Base-by-base conservation (phyloP, 2,797 vertebrate genomes). In the Pteronotus mesoamericanus region DNA sequence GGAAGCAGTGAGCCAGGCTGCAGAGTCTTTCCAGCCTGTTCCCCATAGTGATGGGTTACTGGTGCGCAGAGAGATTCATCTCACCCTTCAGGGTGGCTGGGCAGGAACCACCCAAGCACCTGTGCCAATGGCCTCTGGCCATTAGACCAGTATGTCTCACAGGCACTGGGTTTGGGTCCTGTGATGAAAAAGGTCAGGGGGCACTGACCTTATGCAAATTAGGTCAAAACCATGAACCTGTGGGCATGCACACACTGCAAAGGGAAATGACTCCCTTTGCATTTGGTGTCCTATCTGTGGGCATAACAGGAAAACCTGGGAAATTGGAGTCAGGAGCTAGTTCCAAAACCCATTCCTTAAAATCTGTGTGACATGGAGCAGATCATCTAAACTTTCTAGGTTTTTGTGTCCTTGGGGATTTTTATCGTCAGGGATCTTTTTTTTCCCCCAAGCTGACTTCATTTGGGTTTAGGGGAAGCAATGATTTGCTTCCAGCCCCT, bases 211-310 rank as follows among this genome's bases (percentile, higher is more conserved):
- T 6, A 42, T 39, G 26, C 34, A 78, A 71, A 39, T 57, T 26
- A 26, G 46, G 12, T 29, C 34, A 82, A 74, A 79, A 34, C 57
- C 44, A 53, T 1, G 24, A 64, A 61, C 9, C 11, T 7, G 12
- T 44, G 55, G 21, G 15, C 0, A 2, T 0, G 29, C 5, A 16
- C 4, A 37, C 44, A 59, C 14, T 21, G 5, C 5, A 10, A 2
- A 39, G 90, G 44, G 44, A 68, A 86, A 79, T 9, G n/a, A 12
- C 26, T 74, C 29, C 5, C 0, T 82, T 69, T 51, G 51, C 34
- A 72, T 77, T 48, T 75, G 39, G 26, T 37, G 19, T 69, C 2
- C 18, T 68, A 3, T 61, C 26, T n/a, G 44, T 75, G 64, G 42
- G 51, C 10, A 57, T 6, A 64, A 29, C 3, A 42, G 46, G 39